Percentiles rank a stretch among this genome's conserved stretches.
Conservation (phyloP, 2,113 vertebrate species). For the Patagioenas fasciata region DNA sequence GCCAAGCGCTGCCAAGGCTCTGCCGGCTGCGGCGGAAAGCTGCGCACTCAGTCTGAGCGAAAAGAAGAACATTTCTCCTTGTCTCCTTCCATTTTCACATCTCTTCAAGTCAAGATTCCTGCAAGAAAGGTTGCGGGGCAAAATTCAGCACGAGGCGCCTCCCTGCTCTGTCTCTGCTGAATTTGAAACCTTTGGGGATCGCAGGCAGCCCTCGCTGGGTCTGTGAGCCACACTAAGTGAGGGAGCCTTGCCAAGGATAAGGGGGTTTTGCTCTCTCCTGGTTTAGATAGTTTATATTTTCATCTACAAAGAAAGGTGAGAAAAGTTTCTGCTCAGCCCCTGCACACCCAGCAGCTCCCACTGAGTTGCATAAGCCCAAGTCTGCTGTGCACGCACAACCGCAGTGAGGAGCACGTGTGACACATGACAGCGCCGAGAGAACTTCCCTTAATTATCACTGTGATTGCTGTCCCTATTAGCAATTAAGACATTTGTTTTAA, state of each 20-base stretch:
- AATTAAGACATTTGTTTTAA: background rate
- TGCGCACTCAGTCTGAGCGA: background rate
- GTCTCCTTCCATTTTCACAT: background rate
- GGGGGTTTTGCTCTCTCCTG: background rate
- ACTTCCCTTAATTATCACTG: slow-evolving; percentile 12
- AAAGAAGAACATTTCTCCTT: background rate
- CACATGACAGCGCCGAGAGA: background rate
- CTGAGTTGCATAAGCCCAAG: background rate
- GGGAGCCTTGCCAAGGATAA: background rate
- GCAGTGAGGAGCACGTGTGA: background rate
- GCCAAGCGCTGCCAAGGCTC: background rate
- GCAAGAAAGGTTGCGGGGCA: background rate
- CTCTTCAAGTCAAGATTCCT: background rate
- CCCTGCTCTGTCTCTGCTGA: background rate
- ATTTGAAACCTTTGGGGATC: fast-evolving
- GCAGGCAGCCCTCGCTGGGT: background rate
- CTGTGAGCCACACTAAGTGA: fast-evolving
- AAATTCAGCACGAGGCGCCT: background rate
- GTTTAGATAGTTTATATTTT: background rate
- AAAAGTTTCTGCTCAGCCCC: background rate
- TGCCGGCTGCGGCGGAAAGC: background rate
- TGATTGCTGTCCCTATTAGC: background rate
- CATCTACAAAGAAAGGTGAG: no score
- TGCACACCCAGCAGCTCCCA: background rate
- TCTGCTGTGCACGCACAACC: fast-evolving